A percentile compares a stretch with the other conserved stretches of the same genome.
phyloP scores from a whole-genome alignment of 2,113 vertebrate species.

The Formicarius rufipectus region DNA sequence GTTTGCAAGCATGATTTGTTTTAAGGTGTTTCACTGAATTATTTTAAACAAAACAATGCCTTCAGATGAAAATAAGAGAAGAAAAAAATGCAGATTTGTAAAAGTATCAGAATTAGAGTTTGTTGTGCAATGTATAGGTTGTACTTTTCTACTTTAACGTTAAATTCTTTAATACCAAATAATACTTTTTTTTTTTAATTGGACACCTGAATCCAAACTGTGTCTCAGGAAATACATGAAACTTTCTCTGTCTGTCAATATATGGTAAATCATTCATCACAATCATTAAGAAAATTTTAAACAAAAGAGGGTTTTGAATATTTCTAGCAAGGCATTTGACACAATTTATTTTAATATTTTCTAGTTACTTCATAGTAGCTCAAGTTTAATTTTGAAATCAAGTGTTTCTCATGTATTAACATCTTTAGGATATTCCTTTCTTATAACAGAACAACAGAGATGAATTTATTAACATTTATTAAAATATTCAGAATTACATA shows the following conservation, averaged over 20 bases:
- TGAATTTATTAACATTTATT: not conserved
- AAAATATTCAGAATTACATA: not conserved
- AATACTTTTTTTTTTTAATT: not conserved
- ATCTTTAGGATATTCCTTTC: not conserved
- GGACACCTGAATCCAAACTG: not conserved
- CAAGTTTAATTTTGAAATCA: not conserved
- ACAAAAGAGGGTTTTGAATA: not conserved
- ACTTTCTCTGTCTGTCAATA: not conserved
- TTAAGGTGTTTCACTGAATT: not conserved
- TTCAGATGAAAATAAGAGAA: not conserved
- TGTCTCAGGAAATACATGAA: not conserved
- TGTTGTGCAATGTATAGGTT: not conserved
- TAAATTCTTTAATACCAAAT: not conserved
- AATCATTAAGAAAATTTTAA: not conserved
- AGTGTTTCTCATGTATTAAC: not conserved
- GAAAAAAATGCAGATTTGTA: not conserved
- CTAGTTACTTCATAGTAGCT: not conserved
- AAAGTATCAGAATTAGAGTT: not conserved
- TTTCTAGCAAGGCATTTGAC: not conserved
- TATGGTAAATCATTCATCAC: not conserved
- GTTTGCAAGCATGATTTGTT: not conserved
- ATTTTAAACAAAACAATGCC: not conserved
- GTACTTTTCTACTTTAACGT: not conserved
- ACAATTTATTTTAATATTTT: not conserved
- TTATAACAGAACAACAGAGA: not conserved